Evolutionary conservation across 2,797 vertebrate genomes (phyloP), one percentile per base, ranked within the genome.

Genomic region (Phrynocephalus forsythii): DNA sequence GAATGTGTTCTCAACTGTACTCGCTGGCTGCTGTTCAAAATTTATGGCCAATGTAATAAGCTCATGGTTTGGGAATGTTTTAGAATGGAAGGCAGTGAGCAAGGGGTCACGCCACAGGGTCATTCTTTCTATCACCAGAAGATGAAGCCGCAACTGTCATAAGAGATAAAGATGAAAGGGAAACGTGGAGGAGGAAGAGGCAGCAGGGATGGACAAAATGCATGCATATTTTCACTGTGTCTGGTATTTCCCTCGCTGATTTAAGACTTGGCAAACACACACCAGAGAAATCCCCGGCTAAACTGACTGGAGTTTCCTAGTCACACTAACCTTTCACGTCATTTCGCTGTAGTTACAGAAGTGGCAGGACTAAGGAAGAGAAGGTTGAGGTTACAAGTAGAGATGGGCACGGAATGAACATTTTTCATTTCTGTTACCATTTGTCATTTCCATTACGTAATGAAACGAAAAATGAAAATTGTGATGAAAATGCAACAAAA

Each of bases 41-140:
- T 93, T 93, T 94, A 87, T 79, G 92, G 87, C 87, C 88, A 92
- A 88, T 79, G 90, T 84, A 91, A 92, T 92, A 91, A 86, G 91
- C 86, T 89, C 22, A 10, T 76, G 52, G 44, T 83, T 56, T 78
- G 56, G 50, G n/a, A 86, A 81, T 56, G 16, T 18, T 48, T 26
- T 15, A 76, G 69, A 38, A 26, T 33, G 44, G 52, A 66, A 63
- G 28, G n/a, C 72, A 7, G 18, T 48, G 44, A 15, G 77, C 79
- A 79, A 63, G 56, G 20, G 88, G 79, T 90, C 87, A 94, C 15
- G n/a, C 56, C 88, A 38, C 0, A 48, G 83, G 90, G 94, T 93
- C 89, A 90, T 69, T 87, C 71, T 79, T 4, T 71, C 81, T 93
- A 89, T 93, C 93, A 84, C 86, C 89, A 90, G 84, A 88, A 89